Evolutionary conservation across 2,113 vertebrate genomes (phyloP).

Genomic region (Amblyopsis rosae): DNA sequence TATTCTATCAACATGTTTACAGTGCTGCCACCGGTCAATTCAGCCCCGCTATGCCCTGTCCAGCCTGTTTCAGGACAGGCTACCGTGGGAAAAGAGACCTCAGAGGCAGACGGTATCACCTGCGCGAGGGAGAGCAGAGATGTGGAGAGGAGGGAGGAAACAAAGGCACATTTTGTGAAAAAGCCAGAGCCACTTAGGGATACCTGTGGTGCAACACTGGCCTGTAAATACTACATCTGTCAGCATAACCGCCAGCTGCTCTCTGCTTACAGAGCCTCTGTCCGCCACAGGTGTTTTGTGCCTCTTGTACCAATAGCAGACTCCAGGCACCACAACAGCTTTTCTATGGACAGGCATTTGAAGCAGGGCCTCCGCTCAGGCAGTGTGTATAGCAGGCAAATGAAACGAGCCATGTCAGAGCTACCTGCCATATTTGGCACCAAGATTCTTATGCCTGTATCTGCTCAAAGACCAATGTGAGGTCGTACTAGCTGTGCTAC

Average conservation of each 20-base stretch:
- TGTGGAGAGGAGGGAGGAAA: constrained; percentile 6
- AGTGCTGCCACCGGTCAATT: constrained; percentile 69
- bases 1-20: constrained; percentile 64
- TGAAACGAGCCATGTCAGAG: constrained; percentile 27
- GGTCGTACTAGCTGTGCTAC: neutral
- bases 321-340: constrained; percentile 23
- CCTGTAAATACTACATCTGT: constrained; percentile 36
- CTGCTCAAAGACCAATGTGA: constrained; percentile 63
- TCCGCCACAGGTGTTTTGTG: constrained; percentile 39
- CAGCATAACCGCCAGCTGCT: constrained; percentile 43
- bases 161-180: constrained; percentile 12
- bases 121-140: constrained; percentile 20
- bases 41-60: constrained; percentile 20
- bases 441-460: constrained; percentile 55
- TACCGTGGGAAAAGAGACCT: constrained; percentile 3
- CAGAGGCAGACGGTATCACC: constrained; percentile 3
- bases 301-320: constrained; percentile 34
- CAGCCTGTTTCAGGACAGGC: constrained; percentile 3
- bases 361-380: constrained; percentile 35
- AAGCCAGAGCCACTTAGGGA: constrained; percentile 9
- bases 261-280: constrained; percentile 30
- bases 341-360: constrained; percentile 48
- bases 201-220: constrained; percentile 17
- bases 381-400: constrained; percentile 27
- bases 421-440: constrained; percentile 68